Base-by-base conservation (phyloP, 1,140 invertebrate genomes). In the Drosophila serrata region DNA sequence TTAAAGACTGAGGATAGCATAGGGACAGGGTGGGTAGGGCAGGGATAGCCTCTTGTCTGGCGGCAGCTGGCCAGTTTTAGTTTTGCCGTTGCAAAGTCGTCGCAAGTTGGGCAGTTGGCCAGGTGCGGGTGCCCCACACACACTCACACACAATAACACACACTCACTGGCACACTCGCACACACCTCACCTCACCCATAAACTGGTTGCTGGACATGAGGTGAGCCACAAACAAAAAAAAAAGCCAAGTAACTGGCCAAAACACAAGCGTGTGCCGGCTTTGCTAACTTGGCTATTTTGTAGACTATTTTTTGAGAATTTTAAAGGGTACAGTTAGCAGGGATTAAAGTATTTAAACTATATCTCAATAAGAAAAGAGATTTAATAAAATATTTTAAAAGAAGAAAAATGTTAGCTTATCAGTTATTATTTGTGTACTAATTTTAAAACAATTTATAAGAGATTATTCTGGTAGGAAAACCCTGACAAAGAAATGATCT, bases 91-190 rank as follows among this genome's bases (percentile, higher is more conserved):
- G 68, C 43, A 60, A 60, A 62, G 62, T 58, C 61, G 62, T 58
- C 61, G 79, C 78, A 75, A 88, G 84, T 87, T 87, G 84, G 85
- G 85, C 85, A 90, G 85, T 90, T 90, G 85, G 85, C 85, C 85
- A 90, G 85, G 85, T 90, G 85, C 85, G 85, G 85, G 85, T 90
- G 85, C 78, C 74, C 68, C 67, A 76, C 64, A 82, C 81, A 70
- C n/a, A n/a, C n/a, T n/a, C n/a, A n/a, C n/a, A n/a, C n/a, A n/a
- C n/a, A n/a, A n/a, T n/a, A n/a, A n/a, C 67, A 76, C 64, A 82
- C 81, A 72, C 61, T 69, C 76, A 61, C 60, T 56, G 57, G 61
- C 22, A 49, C 48, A 53, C 60, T 64, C 64, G 64, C 35, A 43
- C 35, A 43, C 61, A 43, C 65, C 60, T 69, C 37, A 67, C 65